phyloP scores from a whole-genome alignment of 2,113 vertebrate species.

The Aphyosemion australe region DNA sequence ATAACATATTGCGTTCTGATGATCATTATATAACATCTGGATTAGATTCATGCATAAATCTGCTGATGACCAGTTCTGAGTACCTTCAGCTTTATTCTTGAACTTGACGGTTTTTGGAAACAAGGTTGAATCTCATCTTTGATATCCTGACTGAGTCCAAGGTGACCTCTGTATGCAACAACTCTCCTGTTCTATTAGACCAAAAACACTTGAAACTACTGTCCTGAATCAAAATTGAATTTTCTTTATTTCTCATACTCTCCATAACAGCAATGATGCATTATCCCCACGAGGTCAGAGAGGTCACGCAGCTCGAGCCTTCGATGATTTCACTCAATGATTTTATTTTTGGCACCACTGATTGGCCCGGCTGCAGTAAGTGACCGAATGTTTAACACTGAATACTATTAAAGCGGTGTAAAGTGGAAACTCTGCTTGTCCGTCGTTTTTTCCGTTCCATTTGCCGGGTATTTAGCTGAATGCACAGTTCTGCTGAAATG shows the following conservation, averaged over 20 bases:
- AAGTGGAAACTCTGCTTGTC: constrained; percentile 52
- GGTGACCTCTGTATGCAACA: constrained; percentile 67
- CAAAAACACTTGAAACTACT: constrained; percentile 71
- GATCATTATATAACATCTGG: not conserved
- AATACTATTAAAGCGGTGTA: constrained; percentile 59
- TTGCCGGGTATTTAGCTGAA: constrained; percentile 58
- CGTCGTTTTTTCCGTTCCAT: constrained; percentile 51
- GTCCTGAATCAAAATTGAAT: constrained; percentile 73
- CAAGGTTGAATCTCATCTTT: constrained; percentile 35
- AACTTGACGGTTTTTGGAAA: constrained; percentile 24
- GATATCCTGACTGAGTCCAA: constrained; percentile 42
- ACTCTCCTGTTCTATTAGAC: constrained; percentile 64
- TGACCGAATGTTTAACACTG: constrained; percentile 56
- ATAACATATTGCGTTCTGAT: not conserved
- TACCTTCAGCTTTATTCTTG: no score
- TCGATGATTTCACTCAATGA: constrained; percentile 51
- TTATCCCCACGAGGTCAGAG: constrained; percentile 73
- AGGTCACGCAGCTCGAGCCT: constrained; percentile 51
- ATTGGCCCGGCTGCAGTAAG: constrained; percentile 49
- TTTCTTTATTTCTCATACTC: constrained; percentile 60
- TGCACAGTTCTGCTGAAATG: constrained; percentile 48
- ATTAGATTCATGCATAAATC: not conserved
- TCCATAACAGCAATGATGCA: constrained; percentile 68
- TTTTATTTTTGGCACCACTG: constrained; percentile 51
- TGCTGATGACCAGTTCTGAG: no score